Conservation (phyloP, 2,797 vertebrate genomes). For the Lagocephalus sceleratus region DNA sequence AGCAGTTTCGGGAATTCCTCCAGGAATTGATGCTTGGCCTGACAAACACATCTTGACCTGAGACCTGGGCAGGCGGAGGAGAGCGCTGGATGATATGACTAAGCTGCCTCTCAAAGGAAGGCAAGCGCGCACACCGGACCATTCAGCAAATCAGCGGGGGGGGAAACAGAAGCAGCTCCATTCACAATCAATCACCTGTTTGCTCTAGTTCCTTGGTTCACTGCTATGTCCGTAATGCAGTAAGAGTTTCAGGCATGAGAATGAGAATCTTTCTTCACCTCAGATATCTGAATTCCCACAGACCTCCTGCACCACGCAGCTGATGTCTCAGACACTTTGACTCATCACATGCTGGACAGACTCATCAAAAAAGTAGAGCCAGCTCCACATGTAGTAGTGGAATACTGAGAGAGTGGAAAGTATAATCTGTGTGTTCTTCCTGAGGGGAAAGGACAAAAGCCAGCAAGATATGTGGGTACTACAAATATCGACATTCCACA, state of each 20-base stretch:
- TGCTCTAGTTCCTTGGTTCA: too few relatives aligned
- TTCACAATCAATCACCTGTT: neutral
- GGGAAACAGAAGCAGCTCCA: neutral
- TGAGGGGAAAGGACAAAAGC: constrained; percentile 54
- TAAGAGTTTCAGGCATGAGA: too few relatives aligned
- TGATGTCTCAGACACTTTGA: constrained; percentile 1
- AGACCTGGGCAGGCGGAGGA: constrained; percentile 21
- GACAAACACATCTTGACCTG: constrained; percentile 46
- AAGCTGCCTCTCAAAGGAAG: constrained; percentile 2
- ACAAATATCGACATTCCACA: constrained; percentile 63
- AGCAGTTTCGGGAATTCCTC: constrained; percentile 17
- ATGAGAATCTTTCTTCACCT: too few relatives aligned
- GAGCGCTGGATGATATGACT: constrained; percentile 11
- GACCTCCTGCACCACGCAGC: neutral
- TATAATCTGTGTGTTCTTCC: constrained; percentile 47
- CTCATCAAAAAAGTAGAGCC: constrained; percentile 27
- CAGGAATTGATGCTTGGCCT: constrained; percentile 32
- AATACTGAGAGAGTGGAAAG: constrained; percentile 48
- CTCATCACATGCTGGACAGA: constrained; percentile 25
- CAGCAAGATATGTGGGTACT: constrained; percentile 47
- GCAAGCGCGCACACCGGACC: neutral
- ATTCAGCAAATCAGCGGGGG: neutral
- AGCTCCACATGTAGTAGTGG: constrained; percentile 16
- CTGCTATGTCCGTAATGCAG: too few relatives aligned
- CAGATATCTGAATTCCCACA: too few relatives aligned